Evolutionary conservation across 1,140 invertebrate species (phyloP), one percentile per base, ranked within the genome.

Genomic region (Colletes latitarsis): DNA sequence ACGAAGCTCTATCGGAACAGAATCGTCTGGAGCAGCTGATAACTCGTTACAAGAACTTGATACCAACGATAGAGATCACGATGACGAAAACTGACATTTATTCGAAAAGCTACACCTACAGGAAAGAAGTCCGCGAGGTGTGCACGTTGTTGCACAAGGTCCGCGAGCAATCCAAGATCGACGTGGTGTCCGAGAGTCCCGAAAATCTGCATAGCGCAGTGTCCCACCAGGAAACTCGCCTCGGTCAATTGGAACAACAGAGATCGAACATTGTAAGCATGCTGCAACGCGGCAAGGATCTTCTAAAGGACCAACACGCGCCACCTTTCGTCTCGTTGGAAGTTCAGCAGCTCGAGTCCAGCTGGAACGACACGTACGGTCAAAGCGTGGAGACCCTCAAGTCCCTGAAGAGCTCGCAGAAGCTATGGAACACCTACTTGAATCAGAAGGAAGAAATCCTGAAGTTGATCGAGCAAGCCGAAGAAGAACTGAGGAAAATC

Each of bases 51-150:
- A 98, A 98, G 91, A 97, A 97, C 84, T 93, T 99, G 1, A 97
- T 98, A 86, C 98, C 98, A 3, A 96, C 96, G 0, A 97, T 99
- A 83, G 98, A 99, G 90, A 96, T 98, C 41, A 98, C 97, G 1
- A 97, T 98, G 95, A 96, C 97, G 0, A 97, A 98, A 92, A 98
- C 98, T 1, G 97, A 98, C 85, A 96, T 98, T 0, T 97, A 98
- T 88, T 97, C 97, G 8, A 97, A 97, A 91, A 98, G 98, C 91
- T 98, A 98, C 91, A 96, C 97, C 1, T 99, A 98, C 90, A 94
- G 97, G 64, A 96, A 97, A 88, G 97, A 98, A 91, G 96, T 99
- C 0, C 95, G 96, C 79, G 96, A 98, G 93, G 96, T 98, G 21
- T 97, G 96, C 76, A 96, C 95, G 63, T 93, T 97, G 64, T 90